Conservation (phyloP, 2,113 vertebrate genomes). For the Bubo blakistoni region DNA sequence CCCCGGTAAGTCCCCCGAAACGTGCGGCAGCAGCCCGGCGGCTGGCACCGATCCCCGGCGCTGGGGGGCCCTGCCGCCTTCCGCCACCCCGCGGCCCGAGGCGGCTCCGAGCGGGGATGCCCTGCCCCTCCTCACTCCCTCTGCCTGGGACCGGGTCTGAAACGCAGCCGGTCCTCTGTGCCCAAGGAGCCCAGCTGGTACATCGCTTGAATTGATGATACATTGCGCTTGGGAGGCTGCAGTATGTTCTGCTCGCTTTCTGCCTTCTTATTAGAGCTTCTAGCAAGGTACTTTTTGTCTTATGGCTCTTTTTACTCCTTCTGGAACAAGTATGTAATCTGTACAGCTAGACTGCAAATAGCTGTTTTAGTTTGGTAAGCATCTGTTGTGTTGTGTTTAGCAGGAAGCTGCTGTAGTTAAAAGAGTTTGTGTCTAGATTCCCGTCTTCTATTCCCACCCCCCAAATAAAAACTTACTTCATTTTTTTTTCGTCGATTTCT, state of each 20-base stretch:
- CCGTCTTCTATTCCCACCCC: rapidly evolving
- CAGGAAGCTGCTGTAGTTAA: neutral
- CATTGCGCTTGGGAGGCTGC: neutral
- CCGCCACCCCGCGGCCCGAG: neutral
- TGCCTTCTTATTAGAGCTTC: neutral
- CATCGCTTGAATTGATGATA: rapidly evolving
- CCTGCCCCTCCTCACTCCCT: too few species aligned
- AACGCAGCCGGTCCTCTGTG: neutral
- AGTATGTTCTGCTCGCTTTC: rapidly evolving
- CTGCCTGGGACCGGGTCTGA: rapidly evolving
- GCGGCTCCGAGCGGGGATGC: neutral
- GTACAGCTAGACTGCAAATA: rapidly evolving
- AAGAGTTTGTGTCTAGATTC: neutral
- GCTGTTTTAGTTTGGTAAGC: rapidly evolving
- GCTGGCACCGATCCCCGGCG: rapidly evolving
- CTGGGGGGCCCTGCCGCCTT: rapidly evolving
- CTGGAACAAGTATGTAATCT: neutral
- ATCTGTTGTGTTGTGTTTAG: neutral
- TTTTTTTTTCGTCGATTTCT: neutral
- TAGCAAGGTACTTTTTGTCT: too few species aligned
- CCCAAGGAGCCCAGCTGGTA: rapidly evolving
- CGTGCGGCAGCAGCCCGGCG: neutral
- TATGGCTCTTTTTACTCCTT: neutral
- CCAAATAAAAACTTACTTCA: neutral
- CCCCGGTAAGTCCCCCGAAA: neutral